These are phyloP conservation scores for Drosophila leontia DNA, from an alignment of 1,140 invertebrate species.

Conservation along the genomic window DNA sequence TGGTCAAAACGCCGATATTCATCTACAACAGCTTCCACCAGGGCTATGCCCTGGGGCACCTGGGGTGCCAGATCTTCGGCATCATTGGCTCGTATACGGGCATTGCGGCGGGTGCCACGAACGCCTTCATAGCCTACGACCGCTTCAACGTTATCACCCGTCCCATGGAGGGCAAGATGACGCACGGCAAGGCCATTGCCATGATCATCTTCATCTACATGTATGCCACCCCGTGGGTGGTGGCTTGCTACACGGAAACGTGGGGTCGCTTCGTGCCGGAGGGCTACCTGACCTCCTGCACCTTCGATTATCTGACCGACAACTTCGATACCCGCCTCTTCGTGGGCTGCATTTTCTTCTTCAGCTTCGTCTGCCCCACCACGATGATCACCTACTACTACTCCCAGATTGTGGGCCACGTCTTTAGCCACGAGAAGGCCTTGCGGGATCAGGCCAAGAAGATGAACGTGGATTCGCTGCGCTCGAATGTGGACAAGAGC, in stretches of 20 bases:
- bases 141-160: slow-evolving; percentile 91
- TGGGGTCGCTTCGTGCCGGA: slow-evolving; percentile 95
- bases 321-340: slow-evolving; percentile 91
- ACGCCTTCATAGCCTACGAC: slow-evolving; percentile 86
- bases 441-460: slow-evolving; percentile 94
- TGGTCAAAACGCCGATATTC: slow-evolving; percentile 91
- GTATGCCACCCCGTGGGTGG: slow-evolving; percentile 92
- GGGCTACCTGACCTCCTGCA: slow-evolving; percentile 93
- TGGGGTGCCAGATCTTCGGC: slow-evolving; percentile 92
- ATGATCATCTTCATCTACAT: slow-evolving; percentile 91
- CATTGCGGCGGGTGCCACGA: slow-evolving; percentile 92
- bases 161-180: slow-evolving; percentile 92
- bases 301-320: slow-evolving; percentile 93
- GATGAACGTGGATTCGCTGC: slow-evolving; percentile 95
- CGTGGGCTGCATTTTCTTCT: slow-evolving; percentile 90
- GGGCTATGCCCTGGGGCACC: slow-evolving; percentile 90
- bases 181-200: slow-evolving; percentile 90
- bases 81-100: slow-evolving; percentile 92
- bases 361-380: slow-evolving; percentile 93
- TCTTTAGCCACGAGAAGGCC: slow-evolving; percentile 93
- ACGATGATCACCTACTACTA: slow-evolving; percentile 93
- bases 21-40: slow-evolving; percentile 90
- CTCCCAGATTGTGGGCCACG: slow-evolving; percentile 93
- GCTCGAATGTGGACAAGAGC: slow-evolving; percentile 90
- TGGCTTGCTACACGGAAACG: slow-evolving; percentile 91